Percentiles rank a stretch among this genome's conserved stretches.
Conservation (phyloP, 2,888 invertebrate species). For the Eubasilissa splendida region DNA sequence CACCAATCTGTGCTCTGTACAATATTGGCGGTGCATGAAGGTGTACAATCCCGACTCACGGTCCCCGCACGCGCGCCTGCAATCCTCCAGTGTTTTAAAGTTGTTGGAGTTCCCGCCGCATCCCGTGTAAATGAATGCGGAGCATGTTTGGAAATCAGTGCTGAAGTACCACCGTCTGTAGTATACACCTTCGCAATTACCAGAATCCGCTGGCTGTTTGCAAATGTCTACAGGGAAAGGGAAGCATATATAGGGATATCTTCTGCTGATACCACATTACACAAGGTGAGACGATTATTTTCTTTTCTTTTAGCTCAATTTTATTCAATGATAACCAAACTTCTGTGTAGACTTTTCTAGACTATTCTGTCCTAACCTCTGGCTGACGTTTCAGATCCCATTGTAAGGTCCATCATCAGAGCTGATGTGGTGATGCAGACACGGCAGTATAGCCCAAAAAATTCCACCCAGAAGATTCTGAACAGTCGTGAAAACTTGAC, state of each 20-base stretch:
- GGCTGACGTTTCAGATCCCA: no score
- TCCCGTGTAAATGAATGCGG: constrained; percentile 87
- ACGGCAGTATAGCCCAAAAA: no score
- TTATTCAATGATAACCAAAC: no score
- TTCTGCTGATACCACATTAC: no score
- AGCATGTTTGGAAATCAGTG: constrained; percentile 78
- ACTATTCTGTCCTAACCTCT: no score
- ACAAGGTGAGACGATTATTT: no score
- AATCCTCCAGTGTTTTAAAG: constrained; percentile 83
- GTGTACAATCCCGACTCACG: constrained; percentile 34
- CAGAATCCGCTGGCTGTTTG: constrained; percentile 75
- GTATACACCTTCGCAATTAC: constrained; percentile 70
- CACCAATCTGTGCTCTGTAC: constrained; percentile 10
- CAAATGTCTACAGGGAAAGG: constrained; percentile 67
- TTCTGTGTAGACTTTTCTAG: no score
- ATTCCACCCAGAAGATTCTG: no score
- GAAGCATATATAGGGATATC: neutral
- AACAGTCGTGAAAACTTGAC: no score
- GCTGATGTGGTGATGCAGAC: no score
- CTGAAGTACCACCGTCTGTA: constrained; percentile 84
- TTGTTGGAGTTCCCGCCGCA: constrained; percentile 92
- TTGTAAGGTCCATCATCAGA: no score
- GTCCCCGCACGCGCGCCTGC: constrained; percentile 74
- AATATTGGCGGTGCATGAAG: constrained; percentile 59
- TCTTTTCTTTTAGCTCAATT: no score